Percentiles rank a stretch among this genome's conserved stretches.
Evolutionary conservation across 1,140 invertebrate genomes (phyloP).

Genomic region (Hycleus phaleratus): DNA sequence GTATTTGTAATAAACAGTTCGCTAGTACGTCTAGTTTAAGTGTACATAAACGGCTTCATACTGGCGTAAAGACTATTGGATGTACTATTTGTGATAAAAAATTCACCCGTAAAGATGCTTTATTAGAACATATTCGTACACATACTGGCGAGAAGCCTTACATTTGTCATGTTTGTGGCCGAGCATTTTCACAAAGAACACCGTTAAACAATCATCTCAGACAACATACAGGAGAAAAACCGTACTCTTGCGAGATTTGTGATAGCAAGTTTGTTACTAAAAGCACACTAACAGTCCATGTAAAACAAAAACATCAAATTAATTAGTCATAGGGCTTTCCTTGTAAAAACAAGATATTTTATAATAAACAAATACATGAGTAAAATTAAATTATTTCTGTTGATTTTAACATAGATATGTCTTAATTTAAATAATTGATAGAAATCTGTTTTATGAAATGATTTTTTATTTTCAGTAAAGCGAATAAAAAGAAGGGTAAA

Average conservation of each 20-base stretch:
- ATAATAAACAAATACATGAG: no score
- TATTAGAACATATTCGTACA: conserved; percentile 52
- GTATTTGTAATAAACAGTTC: conserved; percentile 25
- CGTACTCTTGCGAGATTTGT: conserved; percentile 34
- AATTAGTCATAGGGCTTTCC: no score
- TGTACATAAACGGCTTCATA: conserved; percentile 25
- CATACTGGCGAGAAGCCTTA: conserved; percentile 63
- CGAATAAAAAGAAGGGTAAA: conserved; percentile 1
- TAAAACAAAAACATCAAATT: no score
- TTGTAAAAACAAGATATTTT: no score
- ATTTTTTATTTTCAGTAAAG: no score
- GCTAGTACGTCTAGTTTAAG: conserved; percentile 22
- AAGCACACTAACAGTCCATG: no score
- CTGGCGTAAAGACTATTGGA: conserved; percentile 44
- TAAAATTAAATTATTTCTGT: no score
- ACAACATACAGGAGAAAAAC: conserved; percentile 53
- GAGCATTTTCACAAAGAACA: conserved; percentile 60
- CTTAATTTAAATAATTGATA: no score
- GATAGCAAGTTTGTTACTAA: no score
- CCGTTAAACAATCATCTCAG: conserved; percentile 77
- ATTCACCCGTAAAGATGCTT: conserved; percentile 53
- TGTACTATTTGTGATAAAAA: conserved; percentile 49
- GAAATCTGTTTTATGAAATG: no score
- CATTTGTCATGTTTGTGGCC: conserved; percentile 51
- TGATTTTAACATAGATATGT: no score